These are phyloP conservation scores for Cataglyphis cursor DNA, from an alignment of 2,888 invertebrate species.

Conservation along the genomic window DNA sequence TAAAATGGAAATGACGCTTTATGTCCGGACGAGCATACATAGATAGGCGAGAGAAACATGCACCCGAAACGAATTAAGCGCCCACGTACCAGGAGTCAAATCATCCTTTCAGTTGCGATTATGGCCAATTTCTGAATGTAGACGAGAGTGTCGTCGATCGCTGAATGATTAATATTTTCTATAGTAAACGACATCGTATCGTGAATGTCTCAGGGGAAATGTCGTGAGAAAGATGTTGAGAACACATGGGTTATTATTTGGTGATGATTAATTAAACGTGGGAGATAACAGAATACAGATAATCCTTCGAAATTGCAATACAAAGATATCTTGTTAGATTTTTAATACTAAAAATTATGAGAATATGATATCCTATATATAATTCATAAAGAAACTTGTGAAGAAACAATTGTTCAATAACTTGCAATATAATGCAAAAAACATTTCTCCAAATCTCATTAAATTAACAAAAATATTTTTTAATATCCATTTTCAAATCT, in stretches of 20 bases:
- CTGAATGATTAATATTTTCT: constrained; percentile 13
- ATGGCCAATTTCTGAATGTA: constrained; percentile 26
- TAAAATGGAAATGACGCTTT: constrained; percentile 73
- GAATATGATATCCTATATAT: background rate
- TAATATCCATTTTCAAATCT: too few relatives aligned
- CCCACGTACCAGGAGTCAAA: constrained; percentile 29
- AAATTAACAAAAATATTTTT: background rate
- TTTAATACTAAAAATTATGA: background rate
- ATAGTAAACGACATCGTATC: background rate
- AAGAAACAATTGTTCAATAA: background rate
- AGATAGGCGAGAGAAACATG: constrained; percentile 18
- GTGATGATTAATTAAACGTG: constrained; percentile 22
- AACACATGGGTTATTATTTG: background rate
- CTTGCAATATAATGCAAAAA: background rate
- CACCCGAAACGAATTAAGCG: constrained; percentile 45
- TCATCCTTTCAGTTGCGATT: constrained; percentile 18
- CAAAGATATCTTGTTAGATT: background rate
- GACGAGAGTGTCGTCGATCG: constrained; percentile 2
- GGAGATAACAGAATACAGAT: too few relatives aligned
- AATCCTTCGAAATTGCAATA: background rate
- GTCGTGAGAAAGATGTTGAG: background rate
- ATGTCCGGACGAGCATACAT: constrained; percentile 48
- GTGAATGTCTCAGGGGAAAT: background rate
- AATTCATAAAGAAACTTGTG: background rate
- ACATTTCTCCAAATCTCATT: background rate